These are phyloP conservation scores for Gambusia holbrooki DNA, from an alignment of 2,113 vertebrate species.

Conservation along the genomic window DNA sequence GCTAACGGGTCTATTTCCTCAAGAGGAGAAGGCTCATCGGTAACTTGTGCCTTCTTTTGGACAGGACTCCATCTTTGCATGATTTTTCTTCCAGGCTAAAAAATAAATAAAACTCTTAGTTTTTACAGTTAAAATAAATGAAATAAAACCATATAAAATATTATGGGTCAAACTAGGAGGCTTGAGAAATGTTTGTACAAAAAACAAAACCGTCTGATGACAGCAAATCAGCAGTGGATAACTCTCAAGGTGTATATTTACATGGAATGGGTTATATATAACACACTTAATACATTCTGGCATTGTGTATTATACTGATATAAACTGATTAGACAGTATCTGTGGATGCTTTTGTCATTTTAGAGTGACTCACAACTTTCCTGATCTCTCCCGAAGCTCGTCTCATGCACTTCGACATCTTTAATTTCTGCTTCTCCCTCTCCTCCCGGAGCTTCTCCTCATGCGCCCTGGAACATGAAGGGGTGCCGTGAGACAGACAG, in stretches of 20 bases:
- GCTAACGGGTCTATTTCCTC: background rate
- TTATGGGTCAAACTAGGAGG: too few relatives aligned
- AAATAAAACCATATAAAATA: too few relatives aligned
- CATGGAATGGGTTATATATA: too few relatives aligned
- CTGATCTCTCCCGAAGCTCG: slow-evolving; percentile 77
- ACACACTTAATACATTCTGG: background rate
- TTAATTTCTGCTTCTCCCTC: slow-evolving; percentile 81
- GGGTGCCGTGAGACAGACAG: too few relatives aligned
- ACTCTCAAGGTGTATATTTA: too few relatives aligned
- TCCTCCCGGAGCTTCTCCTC: slow-evolving; percentile 83
- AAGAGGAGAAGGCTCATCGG: accelerated
- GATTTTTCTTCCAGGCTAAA: slow-evolving; percentile 78
- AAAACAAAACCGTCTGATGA: too few relatives aligned
- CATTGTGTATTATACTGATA: background rate
- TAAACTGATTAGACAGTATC: too few relatives aligned
- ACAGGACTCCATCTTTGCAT: slow-evolving; percentile 76
- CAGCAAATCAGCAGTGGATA: too few relatives aligned
- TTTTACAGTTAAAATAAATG: background rate
- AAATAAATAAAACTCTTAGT: background rate
- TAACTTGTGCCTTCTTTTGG: background rate
- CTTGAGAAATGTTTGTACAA: too few relatives aligned
- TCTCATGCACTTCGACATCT: slow-evolving; percentile 75
- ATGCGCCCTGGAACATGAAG: slow-evolving; percentile 52
- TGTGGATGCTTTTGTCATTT: too few relatives aligned
- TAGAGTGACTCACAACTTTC: slow-evolving; percentile 72